Base-by-base conservation (phyloP, 2,113 vertebrate genomes). In the Neotoma lepida region DNA sequence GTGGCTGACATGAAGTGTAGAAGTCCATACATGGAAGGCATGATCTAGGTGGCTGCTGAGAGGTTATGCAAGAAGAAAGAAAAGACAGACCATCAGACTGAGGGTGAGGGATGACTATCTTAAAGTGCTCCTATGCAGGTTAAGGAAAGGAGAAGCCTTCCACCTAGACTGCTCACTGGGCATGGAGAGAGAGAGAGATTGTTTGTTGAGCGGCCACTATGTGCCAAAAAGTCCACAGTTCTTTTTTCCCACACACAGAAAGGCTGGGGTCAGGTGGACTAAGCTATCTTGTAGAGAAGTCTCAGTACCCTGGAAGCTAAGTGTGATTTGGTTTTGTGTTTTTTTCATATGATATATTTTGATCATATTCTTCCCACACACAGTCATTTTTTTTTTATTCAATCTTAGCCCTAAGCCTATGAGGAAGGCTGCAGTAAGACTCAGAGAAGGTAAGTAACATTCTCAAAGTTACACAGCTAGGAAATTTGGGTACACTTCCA, bases 1-100 rank as follows among this genome's bases (percentile, higher is more conserved):
- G 85, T 87, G 66, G 35, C 85, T n/a, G 66, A 71, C 22, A 28
- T 9, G 24, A 24, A 71, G 66, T n/a, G 22, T 39, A 26, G 49
- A 49, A 71, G 12, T 70, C 74, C 15, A 3, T 10, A 5, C 3
- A 33, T 54, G n/a, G 61, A 86, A 74, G 93, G n/a, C 94, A 93
- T 96, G 78, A 41, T 88, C 92, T 46, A 70, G 78, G 86, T 49
- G 51, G 58, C 91, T 91, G 68, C 78, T 80, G 78, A 95, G 86
- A 94, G 26, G 1, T 22, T 30, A 82, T 17, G 15, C 33, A 93
- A 44, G 89, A 41, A 92, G 94, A 82, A 77, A 78, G 90, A 94
- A 93, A 77, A 63, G 64, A 39, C 9, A 90, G 93, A 30, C 61
- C 30, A 78, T 95, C 77, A 89, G 76, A 76, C 4, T 12, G 44